Evolutionary conservation across 2,888 invertebrate species (phyloP).

Genomic region (Pteria penguin): DNA sequence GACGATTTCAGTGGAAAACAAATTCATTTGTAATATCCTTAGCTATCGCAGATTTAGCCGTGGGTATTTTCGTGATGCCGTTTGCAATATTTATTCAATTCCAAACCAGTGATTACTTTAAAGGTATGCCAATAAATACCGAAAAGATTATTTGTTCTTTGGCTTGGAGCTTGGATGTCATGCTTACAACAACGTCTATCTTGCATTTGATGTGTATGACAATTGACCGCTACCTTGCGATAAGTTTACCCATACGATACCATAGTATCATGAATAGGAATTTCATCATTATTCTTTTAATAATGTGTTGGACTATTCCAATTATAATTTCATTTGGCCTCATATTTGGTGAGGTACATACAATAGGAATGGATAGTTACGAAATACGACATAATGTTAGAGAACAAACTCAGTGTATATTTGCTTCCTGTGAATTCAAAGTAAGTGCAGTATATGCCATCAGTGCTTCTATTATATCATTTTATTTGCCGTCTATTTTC

Average conservation of each 20-base stretch:
- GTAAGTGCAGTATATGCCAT: slow-evolving; percentile 22
- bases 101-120: slow-evolving; percentile 4
- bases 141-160: slow-evolving; percentile 12
- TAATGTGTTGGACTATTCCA: slow-evolving; percentile 36
- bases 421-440: not conserved
- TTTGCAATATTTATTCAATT: slow-evolving; percentile 31
- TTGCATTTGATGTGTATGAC: slow-evolving; percentile 45
- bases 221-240: slow-evolving; percentile 37
- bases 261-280: slow-evolving; percentile 19
- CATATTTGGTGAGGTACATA: slow-evolving; percentile 24
- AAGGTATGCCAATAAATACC: not conserved
- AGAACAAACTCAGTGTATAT: too few species aligned
- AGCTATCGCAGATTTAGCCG: slow-evolving; percentile 28
- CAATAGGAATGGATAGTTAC: slow-evolving; percentile 19
- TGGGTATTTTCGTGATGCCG: slow-evolving; percentile 37
- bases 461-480: slow-evolving; percentile 15
- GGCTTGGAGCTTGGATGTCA: slow-evolving; percentile 36
- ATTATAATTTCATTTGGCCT: slow-evolving; percentile 29
- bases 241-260: slow-evolving; percentile 34
- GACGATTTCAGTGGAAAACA: slow-evolving; percentile 33
- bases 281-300: slow-evolving; percentile 8
- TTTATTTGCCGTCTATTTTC: slow-evolving; percentile 37
- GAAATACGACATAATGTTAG: too few species aligned
- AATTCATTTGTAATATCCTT: slow-evolving; percentile 37
- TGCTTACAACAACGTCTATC: slow-evolving; percentile 42